Base-by-base conservation (phyloP, 2,113 vertebrate species). In the Ia io region DNA sequence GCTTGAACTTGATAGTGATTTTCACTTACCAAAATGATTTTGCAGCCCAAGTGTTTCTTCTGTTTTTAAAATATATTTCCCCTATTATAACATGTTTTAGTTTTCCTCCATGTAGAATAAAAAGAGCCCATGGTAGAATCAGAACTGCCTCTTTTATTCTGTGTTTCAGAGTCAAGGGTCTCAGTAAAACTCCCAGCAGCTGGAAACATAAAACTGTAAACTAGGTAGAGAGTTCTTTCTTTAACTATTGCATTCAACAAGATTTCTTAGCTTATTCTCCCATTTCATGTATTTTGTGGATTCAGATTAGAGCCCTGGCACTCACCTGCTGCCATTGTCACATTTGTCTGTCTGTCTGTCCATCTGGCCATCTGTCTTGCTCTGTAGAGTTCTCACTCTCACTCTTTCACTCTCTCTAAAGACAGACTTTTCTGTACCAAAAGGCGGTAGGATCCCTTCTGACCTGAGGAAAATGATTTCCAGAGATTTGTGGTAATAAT, bases 11-110 rank as follows among this genome's bases (percentile, higher is more conserved):
- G 80, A 80, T 37, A 95, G 76, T 84, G 59, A 84, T 96, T 96
- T 86, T 94, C 70, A 79, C 85, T 96, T 89, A 89, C 88, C n/a
- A 87, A 91, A 95, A 73, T 91, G 56, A 96, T 94, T 95, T 96
- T 92, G 35, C 94, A 94, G 73, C 23, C 23, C 85, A 89, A 93
- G 74, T 83, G 7, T 95, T 94, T 84, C 78, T 97, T 94, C 83
- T 95, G 28, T 78, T 96, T 97, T 95, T 93, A 87, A 97, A 97
- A 87, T 87, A 88, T 63, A 84, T 85, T 95, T 84, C 51, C 61
- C 70, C 90, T 96, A 86, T 93, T 90, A 94, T 90, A 94, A 84
- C 71, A 91, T 53, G 67, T 89, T 88, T 97, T 83, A 44, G 56
- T 93, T 96, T 65, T 94, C 3, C 69, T 96, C 74, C 86, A 87